These are phyloP conservation scores for Felis catus DNA, from an alignment of 2,113 vertebrate species.

Conservation along the genomic window DNA sequence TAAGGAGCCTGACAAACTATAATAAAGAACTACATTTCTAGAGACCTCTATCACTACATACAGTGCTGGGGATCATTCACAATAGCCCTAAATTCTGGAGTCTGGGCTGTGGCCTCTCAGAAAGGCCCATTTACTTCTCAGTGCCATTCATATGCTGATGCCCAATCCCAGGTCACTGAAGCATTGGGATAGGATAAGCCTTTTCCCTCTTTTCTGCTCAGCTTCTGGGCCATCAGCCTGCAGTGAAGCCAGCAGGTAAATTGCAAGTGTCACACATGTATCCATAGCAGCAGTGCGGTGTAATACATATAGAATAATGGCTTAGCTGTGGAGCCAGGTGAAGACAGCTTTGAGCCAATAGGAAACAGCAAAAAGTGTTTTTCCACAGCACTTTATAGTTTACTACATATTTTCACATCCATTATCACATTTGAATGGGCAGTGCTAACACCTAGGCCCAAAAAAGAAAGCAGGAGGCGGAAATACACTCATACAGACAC, in stretches of 20 bases:
- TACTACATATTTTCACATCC: neutral
- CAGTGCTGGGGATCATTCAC: conserved; percentile 25
- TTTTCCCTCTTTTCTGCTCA: conserved; percentile 21
- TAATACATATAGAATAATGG: neutral
- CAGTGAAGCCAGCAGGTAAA: conserved; percentile 35
- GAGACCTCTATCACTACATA: neutral
- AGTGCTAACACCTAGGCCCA: neutral
- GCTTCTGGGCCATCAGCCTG: conserved; percentile 15
- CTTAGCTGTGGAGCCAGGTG: neutral
- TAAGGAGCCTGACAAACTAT: neutral
- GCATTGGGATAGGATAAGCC: neutral
- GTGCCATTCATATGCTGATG: neutral
- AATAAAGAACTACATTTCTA: conserved; percentile 25
- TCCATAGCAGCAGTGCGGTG: conserved; percentile 37
- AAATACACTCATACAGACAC: neutral
- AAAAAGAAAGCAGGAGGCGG: neutral
- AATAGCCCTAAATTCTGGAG: neutral
- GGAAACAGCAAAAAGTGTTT: neutral
- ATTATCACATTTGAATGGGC: neutral
- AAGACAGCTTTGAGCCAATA: neutral
- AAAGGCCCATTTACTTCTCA: neutral
- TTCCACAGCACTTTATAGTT: neutral
- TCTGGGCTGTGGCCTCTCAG: neutral
- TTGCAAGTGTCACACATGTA: neutral
- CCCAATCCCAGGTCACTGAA: conserved; percentile 3